These are phyloP conservation scores for Hanleya hanleyi DNA, from an alignment of 2,888 invertebrate species.

Conservation along the genomic window DNA sequence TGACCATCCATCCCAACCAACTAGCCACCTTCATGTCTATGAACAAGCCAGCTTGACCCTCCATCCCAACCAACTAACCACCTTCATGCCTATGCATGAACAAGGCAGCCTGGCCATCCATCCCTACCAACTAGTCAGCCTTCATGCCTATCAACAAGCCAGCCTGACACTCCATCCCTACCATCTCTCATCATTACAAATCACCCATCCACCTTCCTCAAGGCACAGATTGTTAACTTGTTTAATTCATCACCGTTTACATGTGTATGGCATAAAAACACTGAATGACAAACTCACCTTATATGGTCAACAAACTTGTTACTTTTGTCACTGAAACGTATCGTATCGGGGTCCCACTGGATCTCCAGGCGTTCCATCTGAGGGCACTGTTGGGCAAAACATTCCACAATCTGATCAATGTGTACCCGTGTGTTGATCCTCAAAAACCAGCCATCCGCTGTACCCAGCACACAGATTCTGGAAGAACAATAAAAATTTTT, in stretches of 20 bases:
- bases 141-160: too few species aligned
- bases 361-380: constrained; percentile 93
- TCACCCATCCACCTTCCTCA: too few species aligned
- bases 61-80: too few species aligned
- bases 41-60: too few species aligned
- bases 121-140: too few species aligned
- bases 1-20: too few species aligned
- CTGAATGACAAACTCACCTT: constrained; percentile 75
- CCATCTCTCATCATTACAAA: too few species aligned
- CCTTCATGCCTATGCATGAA: too few species aligned
- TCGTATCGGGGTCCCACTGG: constrained; percentile 98
- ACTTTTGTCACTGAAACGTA: constrained; percentile 99
- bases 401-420: constrained; percentile 98
- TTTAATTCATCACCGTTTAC: neutral
- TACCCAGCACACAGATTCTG: constrained; percentile 98
- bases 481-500: constrained; percentile 39
- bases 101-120: too few species aligned
- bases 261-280: neutral
- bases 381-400: constrained; percentile 93
- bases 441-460: constrained; percentile 94
- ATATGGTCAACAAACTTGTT: constrained; percentile 99
- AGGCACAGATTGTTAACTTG: too few species aligned
- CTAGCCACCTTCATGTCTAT: too few species aligned
- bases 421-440: constrained; percentile 86
- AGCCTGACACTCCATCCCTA: too few species aligned